Evolutionary conservation across 92 coral and sea anemone species (phyloP).

Genomic region (Hydrozoanthus gracilis): DNA sequence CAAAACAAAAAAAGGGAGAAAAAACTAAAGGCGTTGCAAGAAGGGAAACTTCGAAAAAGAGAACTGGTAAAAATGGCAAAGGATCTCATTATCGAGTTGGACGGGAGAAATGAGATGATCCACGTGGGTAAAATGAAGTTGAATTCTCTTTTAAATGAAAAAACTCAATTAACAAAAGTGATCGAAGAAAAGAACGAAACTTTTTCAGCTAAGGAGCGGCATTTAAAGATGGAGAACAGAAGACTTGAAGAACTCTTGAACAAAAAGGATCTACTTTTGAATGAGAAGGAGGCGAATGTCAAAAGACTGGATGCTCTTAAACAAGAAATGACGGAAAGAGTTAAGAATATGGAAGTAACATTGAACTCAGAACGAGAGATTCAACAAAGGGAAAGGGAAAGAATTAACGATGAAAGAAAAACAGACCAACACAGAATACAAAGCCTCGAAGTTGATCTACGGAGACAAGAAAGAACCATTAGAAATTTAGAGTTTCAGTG

Average conservation of each 20-base stretch:
- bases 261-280: slow-evolving; percentile 54
- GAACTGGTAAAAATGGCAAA: slow-evolving; percentile 61
- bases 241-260: slow-evolving; percentile 60
- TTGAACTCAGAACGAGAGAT: slow-evolving; percentile 62
- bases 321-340: slow-evolving; percentile 52
- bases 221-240: slow-evolving; percentile 53
- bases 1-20: slow-evolving; percentile 18
- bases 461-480: slow-evolving; percentile 60
- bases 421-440: slow-evolving; percentile 66
- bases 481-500: slow-evolving; percentile 74
- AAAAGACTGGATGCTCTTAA: slow-evolving; percentile 57
- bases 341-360: slow-evolving; percentile 52
- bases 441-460: slow-evolving; percentile 57
- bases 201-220: slow-evolving; percentile 67
- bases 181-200: slow-evolving; percentile 71
- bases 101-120: slow-evolving; percentile 67
- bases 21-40: slow-evolving; percentile 8
- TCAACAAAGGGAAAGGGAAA: slow-evolving; percentile 52
- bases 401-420: slow-evolving; percentile 71
- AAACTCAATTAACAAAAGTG: slow-evolving; percentile 43
- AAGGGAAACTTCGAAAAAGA: slow-evolving; percentile 54
- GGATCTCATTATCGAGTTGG: slow-evolving; percentile 62
- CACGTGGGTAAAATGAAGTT: slow-evolving; percentile 54
- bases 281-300: slow-evolving; percentile 63
- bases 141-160: slow-evolving; percentile 52